Conservation (phyloP, 2,113 vertebrate genomes). For the Cepphus grylle region DNA sequence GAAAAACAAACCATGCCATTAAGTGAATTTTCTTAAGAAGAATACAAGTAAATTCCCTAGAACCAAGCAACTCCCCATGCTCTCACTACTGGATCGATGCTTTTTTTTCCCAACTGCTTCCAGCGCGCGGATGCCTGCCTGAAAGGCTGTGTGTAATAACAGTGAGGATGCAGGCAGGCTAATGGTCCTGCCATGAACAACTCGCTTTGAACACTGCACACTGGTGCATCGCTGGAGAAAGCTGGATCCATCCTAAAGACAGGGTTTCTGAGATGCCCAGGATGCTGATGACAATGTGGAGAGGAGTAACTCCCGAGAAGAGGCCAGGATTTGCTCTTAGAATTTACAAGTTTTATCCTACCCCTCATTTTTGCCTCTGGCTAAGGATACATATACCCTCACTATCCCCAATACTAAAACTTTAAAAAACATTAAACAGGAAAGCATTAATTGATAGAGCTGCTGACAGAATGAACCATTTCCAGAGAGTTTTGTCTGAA, state of each 20-base stretch:
- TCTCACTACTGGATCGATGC: not conserved
- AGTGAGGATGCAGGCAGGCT: not conserved
- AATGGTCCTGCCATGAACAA: not conserved
- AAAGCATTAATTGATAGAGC: not conserved
- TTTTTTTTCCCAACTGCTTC: not conserved
- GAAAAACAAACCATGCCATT: not conserved
- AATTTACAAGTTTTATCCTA: not conserved
- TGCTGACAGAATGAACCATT: not conserved
- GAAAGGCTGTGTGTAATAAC: not conserved
- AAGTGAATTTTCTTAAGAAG: not conserved
- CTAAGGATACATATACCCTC: not conserved
- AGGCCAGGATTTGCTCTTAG: not conserved
- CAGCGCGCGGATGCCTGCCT: fast-evolving
- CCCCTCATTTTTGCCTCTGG: not conserved
- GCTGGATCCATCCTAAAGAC: not conserved
- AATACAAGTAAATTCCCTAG: not conserved
- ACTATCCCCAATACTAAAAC: not conserved
- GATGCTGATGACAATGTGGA: not conserved
- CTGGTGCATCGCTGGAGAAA: not conserved
- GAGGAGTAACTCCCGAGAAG: not conserved
- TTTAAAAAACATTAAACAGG: not conserved
- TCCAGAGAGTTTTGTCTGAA: not conserved
- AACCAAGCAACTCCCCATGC: not conserved
- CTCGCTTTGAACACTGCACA: not conserved
- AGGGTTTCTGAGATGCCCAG: not conserved